Evolutionary conservation across 2,888 invertebrate species (phyloP).

Genomic region (Apamea anceps): DNA sequence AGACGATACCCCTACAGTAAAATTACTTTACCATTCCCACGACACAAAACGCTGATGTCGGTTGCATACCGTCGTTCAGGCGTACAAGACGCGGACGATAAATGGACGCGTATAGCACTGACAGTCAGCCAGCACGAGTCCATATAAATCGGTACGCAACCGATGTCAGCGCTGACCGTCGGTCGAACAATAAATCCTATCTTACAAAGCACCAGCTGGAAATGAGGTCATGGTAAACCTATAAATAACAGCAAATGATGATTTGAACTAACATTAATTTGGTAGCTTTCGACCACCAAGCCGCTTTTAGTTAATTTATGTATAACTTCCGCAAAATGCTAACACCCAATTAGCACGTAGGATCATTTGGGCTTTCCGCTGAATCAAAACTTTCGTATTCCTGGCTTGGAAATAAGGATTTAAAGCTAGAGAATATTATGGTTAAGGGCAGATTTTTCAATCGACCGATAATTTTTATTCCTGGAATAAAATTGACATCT

Average conservation of each 20-base stretch:
- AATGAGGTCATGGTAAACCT: neutral
- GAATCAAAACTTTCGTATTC: slow-evolving; percentile 3
- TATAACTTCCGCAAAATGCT: slow-evolving; percentile 10
- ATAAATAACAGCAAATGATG: slow-evolving; percentile 16
- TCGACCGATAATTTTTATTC: too few relatives aligned
- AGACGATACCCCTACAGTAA: too few relatives aligned
- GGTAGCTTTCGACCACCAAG: neutral
- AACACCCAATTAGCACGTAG: slow-evolving; percentile 7
- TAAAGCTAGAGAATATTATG: too few relatives aligned
- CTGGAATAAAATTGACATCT: too few relatives aligned
- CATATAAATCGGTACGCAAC: neutral
- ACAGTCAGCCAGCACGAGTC: too few relatives aligned
- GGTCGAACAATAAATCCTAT: neutral
- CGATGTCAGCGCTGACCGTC: neutral
- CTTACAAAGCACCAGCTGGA: neutral
- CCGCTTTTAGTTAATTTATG: neutral
- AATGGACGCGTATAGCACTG: too few relatives aligned
- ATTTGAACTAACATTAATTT: neutral
- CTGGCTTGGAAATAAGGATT: neutral
- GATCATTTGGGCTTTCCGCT: neutral
- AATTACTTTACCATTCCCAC: too few relatives aligned
- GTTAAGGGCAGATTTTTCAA: too few relatives aligned
- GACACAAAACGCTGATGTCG: too few relatives aligned
- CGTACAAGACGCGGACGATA: too few relatives aligned
- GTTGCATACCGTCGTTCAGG: too few relatives aligned